A percentile compares a stretch with the other conserved stretches of the same genome.
Conservation (phyloP, 2,888 invertebrate genomes). For the Coelinius sp. region DNA sequence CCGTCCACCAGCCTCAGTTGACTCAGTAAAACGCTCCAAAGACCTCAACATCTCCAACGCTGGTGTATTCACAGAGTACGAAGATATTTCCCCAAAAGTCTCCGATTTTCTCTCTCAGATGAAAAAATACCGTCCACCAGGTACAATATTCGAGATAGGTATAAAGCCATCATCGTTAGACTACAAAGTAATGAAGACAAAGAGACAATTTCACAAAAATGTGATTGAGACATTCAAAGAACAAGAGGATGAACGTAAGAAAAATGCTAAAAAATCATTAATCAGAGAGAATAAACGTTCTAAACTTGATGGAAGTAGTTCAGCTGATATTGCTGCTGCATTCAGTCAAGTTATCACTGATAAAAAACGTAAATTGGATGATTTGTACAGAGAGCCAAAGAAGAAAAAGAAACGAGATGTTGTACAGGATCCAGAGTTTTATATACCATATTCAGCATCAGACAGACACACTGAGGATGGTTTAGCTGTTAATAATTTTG, state of each 20-base stretch:
- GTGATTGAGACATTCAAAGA: constrained; percentile 72
- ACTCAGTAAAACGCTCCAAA: constrained; percentile 91
- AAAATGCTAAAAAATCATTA: constrained; percentile 44
- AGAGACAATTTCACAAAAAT: constrained; percentile 82
- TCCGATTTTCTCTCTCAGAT: constrained; percentile 75
- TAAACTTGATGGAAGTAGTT: constrained; percentile 69
- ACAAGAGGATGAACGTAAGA: constrained; percentile 66
- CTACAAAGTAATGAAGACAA: constrained; percentile 89
- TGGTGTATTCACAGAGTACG: constrained; percentile 76
- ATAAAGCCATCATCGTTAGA: constrained; percentile 84
- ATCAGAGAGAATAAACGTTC: constrained; percentile 37
- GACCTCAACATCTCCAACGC: constrained; percentile 74
- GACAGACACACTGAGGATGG: constrained; percentile 90
- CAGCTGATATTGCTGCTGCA: constrained; percentile 73
- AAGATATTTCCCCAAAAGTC: constrained; percentile 52
- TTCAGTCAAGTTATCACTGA: constrained; percentile 75
- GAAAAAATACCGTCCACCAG: constrained; percentile 83
- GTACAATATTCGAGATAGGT: constrained; percentile 94
- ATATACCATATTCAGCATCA: constrained; percentile 86
- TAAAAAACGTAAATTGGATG: constrained; percentile 74
- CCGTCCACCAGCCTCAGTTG: constrained; percentile 89
- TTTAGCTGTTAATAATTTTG: constrained; percentile 85
- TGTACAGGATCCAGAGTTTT: constrained; percentile 83
- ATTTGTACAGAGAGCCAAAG: constrained; percentile 72
- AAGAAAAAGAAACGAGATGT: constrained; percentile 74